phyloP scores from a whole-genome alignment of 30 jellyfish, hydroid and myxozoan species.

The Pelagia noctiluca region DNA sequence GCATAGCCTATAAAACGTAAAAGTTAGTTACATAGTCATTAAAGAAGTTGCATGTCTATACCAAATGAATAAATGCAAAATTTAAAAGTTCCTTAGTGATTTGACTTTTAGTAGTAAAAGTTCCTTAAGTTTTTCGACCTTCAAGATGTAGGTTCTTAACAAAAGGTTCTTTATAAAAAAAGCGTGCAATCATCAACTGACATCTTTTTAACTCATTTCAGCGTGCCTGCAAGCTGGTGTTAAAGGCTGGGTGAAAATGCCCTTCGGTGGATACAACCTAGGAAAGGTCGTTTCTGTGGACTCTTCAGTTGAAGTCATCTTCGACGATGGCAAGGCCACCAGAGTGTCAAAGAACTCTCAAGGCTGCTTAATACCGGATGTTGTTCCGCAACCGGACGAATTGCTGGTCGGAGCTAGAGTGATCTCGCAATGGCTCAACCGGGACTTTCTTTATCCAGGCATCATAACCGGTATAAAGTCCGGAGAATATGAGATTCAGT shows the following conservation, averaged over 20 bases:
- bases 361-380: slow-evolving; percentile 80
- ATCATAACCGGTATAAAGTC: slow-evolving; percentile 71
- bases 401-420: slow-evolving; percentile 88
- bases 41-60: too few relatives aligned
- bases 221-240: slow-evolving; percentile 96
- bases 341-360: slow-evolving; percentile 43
- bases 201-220: background rate
- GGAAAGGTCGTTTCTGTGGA: slow-evolving; percentile 75
- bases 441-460: slow-evolving; percentile 92
- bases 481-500: slow-evolving; percentile 85
- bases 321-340: slow-evolving; percentile 74
- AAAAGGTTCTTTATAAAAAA: too few relatives aligned
- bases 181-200: too few relatives aligned
- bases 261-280: slow-evolving; percentile 86
- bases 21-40: too few relatives aligned
- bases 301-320: slow-evolving; percentile 59
- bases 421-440: slow-evolving; percentile 86
- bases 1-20: too few relatives aligned
- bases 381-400: slow-evolving; percentile 77
- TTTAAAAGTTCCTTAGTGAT: too few relatives aligned
- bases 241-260: slow-evolving; percentile 90
- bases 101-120: too few relatives aligned
- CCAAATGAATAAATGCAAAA: too few relatives aligned
- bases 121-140: too few relatives aligned
- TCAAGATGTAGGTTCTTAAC: too few relatives aligned